Conservation (phyloP, 2,113 vertebrate genomes). For the Nanorana parkeri region DNA sequence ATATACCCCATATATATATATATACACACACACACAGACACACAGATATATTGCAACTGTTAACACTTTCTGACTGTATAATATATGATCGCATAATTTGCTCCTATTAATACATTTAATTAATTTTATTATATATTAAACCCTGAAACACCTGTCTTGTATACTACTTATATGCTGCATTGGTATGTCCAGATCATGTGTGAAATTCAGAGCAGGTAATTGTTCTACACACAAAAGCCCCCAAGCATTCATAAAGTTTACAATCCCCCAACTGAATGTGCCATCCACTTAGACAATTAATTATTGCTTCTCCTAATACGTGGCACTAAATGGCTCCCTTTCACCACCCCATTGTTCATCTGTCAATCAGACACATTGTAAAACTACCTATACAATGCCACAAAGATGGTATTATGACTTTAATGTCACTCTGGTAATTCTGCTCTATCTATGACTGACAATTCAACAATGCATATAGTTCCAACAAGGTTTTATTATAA, state of each 20-base stretch:
- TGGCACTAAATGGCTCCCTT: conserved; percentile 50
- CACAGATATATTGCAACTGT: too few species aligned
- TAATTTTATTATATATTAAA: not conserved
- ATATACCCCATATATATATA: too few species aligned
- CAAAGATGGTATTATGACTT: conserved; percentile 56
- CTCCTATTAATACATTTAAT: not conserved
- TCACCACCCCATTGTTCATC: conserved; percentile 49
- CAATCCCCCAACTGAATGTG: conserved; percentile 8
- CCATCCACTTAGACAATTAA: conserved; percentile 51
- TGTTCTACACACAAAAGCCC: not conserved
- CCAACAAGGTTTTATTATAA: conserved; percentile 48
- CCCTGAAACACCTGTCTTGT: conserved; percentile 7
- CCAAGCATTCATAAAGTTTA: conserved; percentile 38
- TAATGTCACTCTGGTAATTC: conserved; percentile 53
- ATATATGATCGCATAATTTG: conserved; percentile 2
- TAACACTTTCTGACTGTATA: conserved; percentile 3
- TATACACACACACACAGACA: too few species aligned
- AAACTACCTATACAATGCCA: conserved; percentile 54
- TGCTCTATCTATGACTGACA: conserved; percentile 50
- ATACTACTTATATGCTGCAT: not conserved
- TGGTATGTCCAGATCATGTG: not conserved
- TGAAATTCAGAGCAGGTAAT: not conserved
- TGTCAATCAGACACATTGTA: conserved; percentile 53
- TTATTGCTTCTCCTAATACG: conserved; percentile 49
- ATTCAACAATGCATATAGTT: conserved; percentile 48